These are phyloP conservation scores for Barnardius zonarius DNA, from an alignment of 2,113 vertebrate genomes.

Conservation along the genomic window DNA sequence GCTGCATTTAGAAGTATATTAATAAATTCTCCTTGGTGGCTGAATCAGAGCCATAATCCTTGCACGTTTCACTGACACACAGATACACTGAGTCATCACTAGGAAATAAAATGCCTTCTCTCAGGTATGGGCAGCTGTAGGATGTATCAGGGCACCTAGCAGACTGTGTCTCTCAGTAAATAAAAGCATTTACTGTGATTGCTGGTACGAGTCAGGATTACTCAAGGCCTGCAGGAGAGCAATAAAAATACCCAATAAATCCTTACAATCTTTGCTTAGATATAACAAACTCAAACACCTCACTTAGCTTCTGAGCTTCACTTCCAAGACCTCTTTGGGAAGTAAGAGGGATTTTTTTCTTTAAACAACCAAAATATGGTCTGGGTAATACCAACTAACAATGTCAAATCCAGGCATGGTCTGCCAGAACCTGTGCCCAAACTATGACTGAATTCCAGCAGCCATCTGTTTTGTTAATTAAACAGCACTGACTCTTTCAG, in stretches of 20 bases:
- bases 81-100: background rate
- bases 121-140: background rate
- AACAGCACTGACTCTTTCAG: background rate
- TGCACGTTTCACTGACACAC: background rate
- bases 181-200: background rate
- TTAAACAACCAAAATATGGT: background rate
- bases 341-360: background rate
- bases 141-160: background rate
- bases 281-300: background rate
- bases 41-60: background rate
- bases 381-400: background rate
- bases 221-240: background rate
- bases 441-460: conserved; percentile 1
- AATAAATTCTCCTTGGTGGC: background rate
- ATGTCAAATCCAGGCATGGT: background rate
- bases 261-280: background rate
- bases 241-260: background rate
- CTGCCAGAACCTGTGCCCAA: conserved; percentile 25
- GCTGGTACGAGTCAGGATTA: background rate
- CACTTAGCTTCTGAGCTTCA: background rate
- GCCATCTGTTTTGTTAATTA: conserved; percentile 52
- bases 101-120: background rate
- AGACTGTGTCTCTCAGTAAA: background rate
- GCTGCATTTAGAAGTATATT: background rate
- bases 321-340: background rate